These are phyloP conservation scores for Zhuqinia jingwanae DNA, from an alignment of 2,888 invertebrate species.

Conservation along the genomic window DNA sequence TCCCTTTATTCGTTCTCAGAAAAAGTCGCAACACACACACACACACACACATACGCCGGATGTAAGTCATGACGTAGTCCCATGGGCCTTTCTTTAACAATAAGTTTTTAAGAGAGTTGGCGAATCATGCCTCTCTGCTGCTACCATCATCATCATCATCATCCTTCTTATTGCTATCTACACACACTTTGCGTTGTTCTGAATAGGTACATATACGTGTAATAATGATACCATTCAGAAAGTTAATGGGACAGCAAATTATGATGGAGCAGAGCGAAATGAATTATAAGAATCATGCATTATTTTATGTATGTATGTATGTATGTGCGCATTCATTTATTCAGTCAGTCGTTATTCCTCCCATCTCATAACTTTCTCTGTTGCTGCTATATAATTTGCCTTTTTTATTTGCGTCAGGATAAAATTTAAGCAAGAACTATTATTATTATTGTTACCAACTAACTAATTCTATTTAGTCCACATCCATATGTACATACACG, in stretches of 20 bases:
- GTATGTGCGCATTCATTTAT: background rate
- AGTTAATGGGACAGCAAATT: slow-evolving; percentile 66
- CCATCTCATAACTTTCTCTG: background rate
- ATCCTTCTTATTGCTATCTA: background rate
- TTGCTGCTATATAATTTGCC: background rate
- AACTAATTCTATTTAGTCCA: slow-evolving; percentile 23
- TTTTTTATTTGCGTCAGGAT: background rate
- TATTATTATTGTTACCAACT: slow-evolving; percentile 40
- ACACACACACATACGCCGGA: too few relatives aligned
- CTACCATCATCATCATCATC: background rate
- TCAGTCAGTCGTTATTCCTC: background rate
- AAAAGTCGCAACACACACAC: slow-evolving; percentile 45
- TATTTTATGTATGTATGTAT: background rate
- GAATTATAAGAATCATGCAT: slow-evolving; percentile 40
- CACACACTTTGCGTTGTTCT: background rate
- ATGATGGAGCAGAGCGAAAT: slow-evolving; percentile 36
- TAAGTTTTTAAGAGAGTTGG: slow-evolving; percentile 23
- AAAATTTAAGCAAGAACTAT: slow-evolving; percentile 22
- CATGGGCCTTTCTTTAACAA: background rate
- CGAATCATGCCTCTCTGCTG: background rate
- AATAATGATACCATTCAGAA: slow-evolving; percentile 60
- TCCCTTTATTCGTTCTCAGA: slow-evolving; percentile 12
- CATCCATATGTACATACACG: background rate
- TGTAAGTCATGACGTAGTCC: background rate
- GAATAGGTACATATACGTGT: slow-evolving; percentile 34